Percentiles rank a stretch among this genome's conserved stretches.
Conservation (phyloP, 2,888 invertebrate genomes). For the Caenorhabditis sp. region DNA sequence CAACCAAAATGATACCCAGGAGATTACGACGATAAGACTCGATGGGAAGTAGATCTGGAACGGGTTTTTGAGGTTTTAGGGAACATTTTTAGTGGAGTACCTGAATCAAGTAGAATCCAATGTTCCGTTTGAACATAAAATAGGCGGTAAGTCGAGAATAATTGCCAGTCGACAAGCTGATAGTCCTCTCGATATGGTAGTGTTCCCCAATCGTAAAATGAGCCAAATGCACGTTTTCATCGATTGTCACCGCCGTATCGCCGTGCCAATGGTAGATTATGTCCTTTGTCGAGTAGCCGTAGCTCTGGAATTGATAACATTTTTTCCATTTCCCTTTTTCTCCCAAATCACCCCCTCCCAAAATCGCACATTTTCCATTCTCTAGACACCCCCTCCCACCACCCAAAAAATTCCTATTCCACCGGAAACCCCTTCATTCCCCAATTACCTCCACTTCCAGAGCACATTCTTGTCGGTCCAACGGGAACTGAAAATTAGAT, state of each 20-base stretch:
- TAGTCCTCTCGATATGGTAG: conserved; percentile 80
- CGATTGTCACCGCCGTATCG: conserved; percentile 80
- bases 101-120: conserved; percentile 83
- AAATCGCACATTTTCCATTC: too few species aligned
- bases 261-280: conserved; percentile 83
- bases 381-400: too few species aligned
- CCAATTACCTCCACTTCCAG: conserved; percentile 79
- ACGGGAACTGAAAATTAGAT: conserved; percentile 76
- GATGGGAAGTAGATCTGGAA: conserved; percentile 83
- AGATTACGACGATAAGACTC: conserved; percentile 83
- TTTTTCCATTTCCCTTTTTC: neutral
- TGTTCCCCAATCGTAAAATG: conserved; percentile 83
- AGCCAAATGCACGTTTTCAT: conserved; percentile 83
- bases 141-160: conserved; percentile 83
- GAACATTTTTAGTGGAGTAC: too few species aligned
- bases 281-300: conserved; percentile 83
- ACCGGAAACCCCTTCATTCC: neutral
- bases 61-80: too few species aligned
- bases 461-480: conserved; percentile 81
- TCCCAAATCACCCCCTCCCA: neutral
- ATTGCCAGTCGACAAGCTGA: conserved; percentile 83
- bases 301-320: conserved; percentile 68
- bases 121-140: conserved; percentile 82
- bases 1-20: conserved; percentile 83
- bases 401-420: too few species aligned